These are phyloP conservation scores for Trachelus troglodyta DNA, from an alignment of 2,888 invertebrate genomes.

Conservation along the genomic window DNA sequence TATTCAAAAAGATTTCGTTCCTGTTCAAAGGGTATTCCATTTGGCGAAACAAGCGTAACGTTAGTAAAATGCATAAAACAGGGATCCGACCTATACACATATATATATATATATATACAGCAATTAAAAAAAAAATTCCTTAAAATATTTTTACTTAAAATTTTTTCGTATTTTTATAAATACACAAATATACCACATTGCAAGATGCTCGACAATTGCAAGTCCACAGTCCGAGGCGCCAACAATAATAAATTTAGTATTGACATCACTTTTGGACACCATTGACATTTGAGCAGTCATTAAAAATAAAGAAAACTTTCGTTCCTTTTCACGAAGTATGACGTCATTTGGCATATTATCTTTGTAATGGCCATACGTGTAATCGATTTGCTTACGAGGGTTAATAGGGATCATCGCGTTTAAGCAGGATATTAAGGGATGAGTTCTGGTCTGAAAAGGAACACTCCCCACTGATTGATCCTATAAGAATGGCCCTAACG, in stretches of 20 bases:
- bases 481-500: background rate
- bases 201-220: conserved; percentile 72
- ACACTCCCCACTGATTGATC: background rate
- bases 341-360: conserved; percentile 12
- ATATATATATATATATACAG: no score
- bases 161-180: no score
- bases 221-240: conserved; percentile 75
- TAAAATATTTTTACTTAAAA: background rate
- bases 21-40: conserved; percentile 72
- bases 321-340: conserved; percentile 18
- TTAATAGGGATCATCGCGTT: conserved; percentile 62
- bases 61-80: conserved; percentile 75
- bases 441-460: conserved; percentile 66
- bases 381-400: conserved; percentile 49
- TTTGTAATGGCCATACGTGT: conserved; percentile 31
- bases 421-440: conserved; percentile 60
- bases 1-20: conserved; percentile 62
- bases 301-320: conserved; percentile 70
- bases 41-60: conserved; percentile 76
- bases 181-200: conserved; percentile 66
- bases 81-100: conserved; percentile 61
- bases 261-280: conserved; percentile 69
- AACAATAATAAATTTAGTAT: conserved; percentile 74
- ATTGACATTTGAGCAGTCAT: conserved; percentile 69
- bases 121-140: background rate